phyloP scores from a whole-genome alignment of 2,797 vertebrate genomes.

The Gallinago solitaria region DNA sequence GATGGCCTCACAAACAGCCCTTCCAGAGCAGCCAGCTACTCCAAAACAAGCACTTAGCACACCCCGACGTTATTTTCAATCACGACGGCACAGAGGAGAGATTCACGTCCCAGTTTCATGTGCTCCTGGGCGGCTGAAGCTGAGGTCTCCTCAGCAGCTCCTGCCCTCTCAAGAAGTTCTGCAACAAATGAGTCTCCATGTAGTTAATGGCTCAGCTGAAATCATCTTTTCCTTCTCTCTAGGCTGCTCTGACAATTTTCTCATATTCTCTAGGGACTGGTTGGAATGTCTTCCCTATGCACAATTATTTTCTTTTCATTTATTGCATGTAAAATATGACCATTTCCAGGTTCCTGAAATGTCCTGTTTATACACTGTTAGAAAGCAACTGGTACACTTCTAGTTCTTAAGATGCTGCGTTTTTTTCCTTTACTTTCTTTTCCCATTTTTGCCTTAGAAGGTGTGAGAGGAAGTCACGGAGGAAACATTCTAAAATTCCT shows the following conservation, averaged over 20 bases:
- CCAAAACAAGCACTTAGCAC: neutral
- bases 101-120: neutral
- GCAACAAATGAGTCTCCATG: neutral
- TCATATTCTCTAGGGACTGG: neutral
- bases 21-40: neutral
- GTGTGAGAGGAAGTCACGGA: neutral
- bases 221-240: neutral
- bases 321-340: neutral
- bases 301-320: neutral
- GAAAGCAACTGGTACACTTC: neutral
- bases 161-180: neutral
- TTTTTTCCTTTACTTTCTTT: neutral
- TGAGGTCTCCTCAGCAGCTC: neutral
- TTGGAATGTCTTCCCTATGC: neutral
- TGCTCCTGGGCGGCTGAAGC: neutral
- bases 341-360: neutral
- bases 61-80: neutral
- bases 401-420: neutral
- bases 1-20: neutral
- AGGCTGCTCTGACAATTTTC: neutral
- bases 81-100: accelerated
- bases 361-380: neutral
- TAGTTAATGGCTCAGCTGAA: neutral
- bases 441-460: neutral
- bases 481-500: neutral